phyloP scores from a whole-genome alignment of 1,140 invertebrate species.

The Aphaenogaster floridana region DNA sequence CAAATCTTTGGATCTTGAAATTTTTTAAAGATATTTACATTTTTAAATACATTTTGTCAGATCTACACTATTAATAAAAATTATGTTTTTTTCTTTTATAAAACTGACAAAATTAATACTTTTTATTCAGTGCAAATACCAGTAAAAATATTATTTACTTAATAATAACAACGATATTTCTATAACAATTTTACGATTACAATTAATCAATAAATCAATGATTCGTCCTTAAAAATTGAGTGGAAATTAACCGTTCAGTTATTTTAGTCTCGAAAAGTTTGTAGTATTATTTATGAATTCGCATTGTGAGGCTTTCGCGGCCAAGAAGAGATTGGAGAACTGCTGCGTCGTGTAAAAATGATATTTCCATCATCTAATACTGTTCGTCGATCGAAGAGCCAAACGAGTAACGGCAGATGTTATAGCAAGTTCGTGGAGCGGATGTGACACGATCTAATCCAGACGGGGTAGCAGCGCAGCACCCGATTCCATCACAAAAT shows the following conservation, averaged over 20 bases:
- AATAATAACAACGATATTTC: neutral
- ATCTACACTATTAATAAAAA: neutral
- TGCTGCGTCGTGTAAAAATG: slow-evolving; percentile 31
- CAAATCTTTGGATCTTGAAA: neutral
- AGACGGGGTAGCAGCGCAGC: slow-evolving; percentile 10
- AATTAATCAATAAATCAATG: neutral
- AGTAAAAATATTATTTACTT: neutral
- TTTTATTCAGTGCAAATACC: neutral
- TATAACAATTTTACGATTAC: neutral
- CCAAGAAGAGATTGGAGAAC: slow-evolving; percentile 6
- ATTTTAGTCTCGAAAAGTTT: neutral
- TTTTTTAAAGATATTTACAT: neutral
- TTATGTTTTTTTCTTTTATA: neutral
- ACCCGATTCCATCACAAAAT: slow-evolving; percentile 58
- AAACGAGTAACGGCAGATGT: slow-evolving; percentile 61
- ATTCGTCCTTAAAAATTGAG: neutral
- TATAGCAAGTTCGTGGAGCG: slow-evolving; percentile 55
- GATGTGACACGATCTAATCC: slow-evolving; percentile 64
- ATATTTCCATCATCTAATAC: slow-evolving; percentile 55
- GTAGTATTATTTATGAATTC: neutral
- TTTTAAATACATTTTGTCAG: neutral
- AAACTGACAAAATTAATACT: neutral
- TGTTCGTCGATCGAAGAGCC: slow-evolving; percentile 37
- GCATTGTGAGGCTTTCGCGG: neutral
- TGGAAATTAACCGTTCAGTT: neutral